Evolutionary conservation across 1,140 invertebrate genomes (phyloP), one percentile per base, ranked within the genome.

Genomic region (Macrotrachela quadricornifera): DNA sequence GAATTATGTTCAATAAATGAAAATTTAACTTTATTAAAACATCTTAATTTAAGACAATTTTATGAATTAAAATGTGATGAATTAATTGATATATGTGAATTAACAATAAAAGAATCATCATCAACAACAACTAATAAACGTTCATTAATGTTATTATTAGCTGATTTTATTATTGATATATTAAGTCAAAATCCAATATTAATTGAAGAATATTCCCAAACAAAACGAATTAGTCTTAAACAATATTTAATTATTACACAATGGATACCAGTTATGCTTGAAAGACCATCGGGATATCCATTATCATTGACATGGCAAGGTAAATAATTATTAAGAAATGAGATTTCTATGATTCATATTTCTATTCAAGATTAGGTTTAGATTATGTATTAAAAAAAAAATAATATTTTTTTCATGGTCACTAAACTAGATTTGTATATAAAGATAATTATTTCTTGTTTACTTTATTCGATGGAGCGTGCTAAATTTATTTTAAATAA

Each of bases 71-170:
- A 53, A 53, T 37, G 46, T 13, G 51, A 53, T 44, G 51, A 53
- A 48, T 46, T 53, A n/a, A 53, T 53, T 13, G 51, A 53, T 21
- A 17, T 53, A n/a, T 53, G 39, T 40, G 51, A 53, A 17, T 30
- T 38, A 30, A 39, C 45, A 36, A 42, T 40, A 15, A 53, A 53
- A 36, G 51, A 53, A 15, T 10, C 30, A 14, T 6, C 38, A 18
- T 13, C 43, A 15, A 37, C 44, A 16, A 8, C 21, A 4, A 30
- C 2, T 30, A 8, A 8, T 30, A 30, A 30, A 30, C 21, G 21
- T 30, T 30, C 21, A 30, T 30, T 30, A 30, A 30, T 30, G 21
- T 30, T 30, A 4, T 13, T 53, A n/a, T 40, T 53, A n/a, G 51
- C 45, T n/a, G 51, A 53, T n/a, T 17, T 53, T 0, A 48, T 53